Evolutionary conservation across 1,140 invertebrate genomes (phyloP).

Genomic region (Arion vulgaris): DNA sequence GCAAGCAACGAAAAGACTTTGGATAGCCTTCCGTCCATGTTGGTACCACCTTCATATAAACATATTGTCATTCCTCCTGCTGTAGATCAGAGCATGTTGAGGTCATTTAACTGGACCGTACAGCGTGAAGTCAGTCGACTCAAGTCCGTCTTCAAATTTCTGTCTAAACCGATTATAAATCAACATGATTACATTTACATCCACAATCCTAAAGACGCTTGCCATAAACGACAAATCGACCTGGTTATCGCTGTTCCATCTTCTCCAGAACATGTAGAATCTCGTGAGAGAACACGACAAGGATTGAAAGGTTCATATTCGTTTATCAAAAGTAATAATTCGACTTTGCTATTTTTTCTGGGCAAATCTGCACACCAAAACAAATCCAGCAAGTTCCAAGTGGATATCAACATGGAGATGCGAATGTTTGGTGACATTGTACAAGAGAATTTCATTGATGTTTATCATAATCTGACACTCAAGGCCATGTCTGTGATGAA

Average conservation of each 20-base stretch:
- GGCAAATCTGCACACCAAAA: slow-evolving; percentile 35
- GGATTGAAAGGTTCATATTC: slow-evolving; percentile 51
- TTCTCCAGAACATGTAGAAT: slow-evolving; percentile 1
- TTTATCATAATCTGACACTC: slow-evolving; percentile 88
- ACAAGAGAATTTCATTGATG: slow-evolving; percentile 85
- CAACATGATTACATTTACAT: slow-evolving; percentile 1
- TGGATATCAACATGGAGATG: slow-evolving; percentile 77
- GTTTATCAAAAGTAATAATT: slow-evolving; percentile 11
- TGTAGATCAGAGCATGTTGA: not conserved
- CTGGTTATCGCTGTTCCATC: slow-evolving; percentile 14
- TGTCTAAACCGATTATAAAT: not conserved
- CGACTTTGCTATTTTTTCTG: slow-evolving; percentile 51
- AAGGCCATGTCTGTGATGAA: slow-evolving; percentile 88
- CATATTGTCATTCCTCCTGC: not conserved
- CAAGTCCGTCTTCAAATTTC: slow-evolving; percentile 10
- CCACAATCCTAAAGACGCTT: slow-evolving; percentile 3
- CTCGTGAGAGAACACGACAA: not conserved
- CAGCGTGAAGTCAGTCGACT: not conserved
- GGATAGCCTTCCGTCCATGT: not conserved
- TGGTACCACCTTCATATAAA: not conserved
- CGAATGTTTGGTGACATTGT: slow-evolving; percentile 80
- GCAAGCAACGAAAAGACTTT: too few relatives aligned
- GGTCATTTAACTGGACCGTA: not conserved
- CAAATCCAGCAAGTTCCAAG: slow-evolving; percentile 61
- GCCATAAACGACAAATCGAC: not conserved